Evolutionary conservation across 2,888 invertebrate genomes (phyloP).

Genomic region (Mythimna vitellina): DNA sequence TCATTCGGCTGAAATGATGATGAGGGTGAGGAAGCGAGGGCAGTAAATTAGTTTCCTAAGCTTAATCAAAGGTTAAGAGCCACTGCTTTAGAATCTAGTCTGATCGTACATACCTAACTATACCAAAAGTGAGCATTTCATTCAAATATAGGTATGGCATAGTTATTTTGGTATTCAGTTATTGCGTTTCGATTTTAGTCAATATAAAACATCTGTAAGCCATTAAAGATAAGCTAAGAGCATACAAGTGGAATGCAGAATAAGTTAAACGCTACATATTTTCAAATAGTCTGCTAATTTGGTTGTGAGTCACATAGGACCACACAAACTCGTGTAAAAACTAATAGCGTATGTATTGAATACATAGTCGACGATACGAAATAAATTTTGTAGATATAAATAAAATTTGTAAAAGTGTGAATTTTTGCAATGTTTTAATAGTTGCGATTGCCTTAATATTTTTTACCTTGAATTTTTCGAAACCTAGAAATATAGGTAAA

Average conservation of each 20-base stretch:
- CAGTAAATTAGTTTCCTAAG: no score
- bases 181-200: not conserved
- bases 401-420: no score
- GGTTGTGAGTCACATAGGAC: conserved; percentile 35
- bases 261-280: conserved; percentile 6
- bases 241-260: not conserved
- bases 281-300: conserved; percentile 17
- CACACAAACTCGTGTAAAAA: conserved; percentile 22
- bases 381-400: conserved; percentile 9
- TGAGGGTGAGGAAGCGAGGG: no score
- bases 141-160: not conserved
- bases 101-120: no score
- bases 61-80: no score
- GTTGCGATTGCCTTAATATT: no score
- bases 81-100: no score
- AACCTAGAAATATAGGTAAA: no score
- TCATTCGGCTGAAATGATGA: no score
- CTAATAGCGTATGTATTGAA: conserved; percentile 7
- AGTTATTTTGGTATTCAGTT: not conserved
- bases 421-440: no score
- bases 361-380: not conserved
- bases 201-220: conserved; percentile 3
- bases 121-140: no score
- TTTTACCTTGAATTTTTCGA: no score
- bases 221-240: not conserved